Conservation (phyloP, 2,888 invertebrate genomes). For the Chloroclysta siterata region DNA sequence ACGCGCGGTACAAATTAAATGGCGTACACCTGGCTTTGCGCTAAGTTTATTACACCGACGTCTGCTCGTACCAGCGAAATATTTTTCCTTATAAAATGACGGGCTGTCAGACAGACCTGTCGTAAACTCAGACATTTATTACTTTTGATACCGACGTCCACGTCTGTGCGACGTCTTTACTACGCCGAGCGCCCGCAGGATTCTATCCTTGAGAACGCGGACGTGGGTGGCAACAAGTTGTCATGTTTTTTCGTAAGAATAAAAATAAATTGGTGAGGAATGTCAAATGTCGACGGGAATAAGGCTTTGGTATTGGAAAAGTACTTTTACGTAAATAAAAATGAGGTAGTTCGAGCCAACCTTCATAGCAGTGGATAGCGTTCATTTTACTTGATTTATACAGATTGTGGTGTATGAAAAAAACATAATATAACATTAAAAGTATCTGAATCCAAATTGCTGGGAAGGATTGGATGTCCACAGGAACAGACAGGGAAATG, state of each 20-base stretch:
- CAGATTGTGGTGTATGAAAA: neutral
- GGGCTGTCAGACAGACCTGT: slow-evolving; percentile 53
- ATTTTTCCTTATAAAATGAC: slow-evolving; percentile 62
- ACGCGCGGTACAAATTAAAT: slow-evolving; percentile 52
- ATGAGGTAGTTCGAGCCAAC: neutral
- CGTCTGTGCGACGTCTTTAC: slow-evolving; percentile 51
- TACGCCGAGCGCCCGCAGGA: slow-evolving; percentile 34
- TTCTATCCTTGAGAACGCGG: slow-evolving; percentile 32
- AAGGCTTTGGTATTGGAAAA: slow-evolving; percentile 8
- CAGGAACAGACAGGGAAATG: no score
- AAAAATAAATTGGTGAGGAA: slow-evolving; percentile 39
- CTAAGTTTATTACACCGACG: slow-evolving; percentile 64
- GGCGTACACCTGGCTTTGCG: slow-evolving; percentile 57
- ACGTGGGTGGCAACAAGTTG: slow-evolving; percentile 53
- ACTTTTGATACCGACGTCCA: slow-evolving; percentile 57
- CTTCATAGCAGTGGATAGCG: neutral
- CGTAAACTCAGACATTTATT: slow-evolving; percentile 72
- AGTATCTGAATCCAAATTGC: no score
- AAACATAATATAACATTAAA: neutral
- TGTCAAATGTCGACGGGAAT: slow-evolving; percentile 18
- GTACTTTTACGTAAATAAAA: slow-evolving; percentile 1
- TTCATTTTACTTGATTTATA: neutral
- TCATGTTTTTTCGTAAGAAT: slow-evolving; percentile 38
- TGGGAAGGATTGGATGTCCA: no score
- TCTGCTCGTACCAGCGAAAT: slow-evolving; percentile 54